Evolutionary conservation across 2,888 invertebrate genomes (phyloP), one percentile per base, ranked within the genome.

Genomic region (Tridacna gigas): DNA sequence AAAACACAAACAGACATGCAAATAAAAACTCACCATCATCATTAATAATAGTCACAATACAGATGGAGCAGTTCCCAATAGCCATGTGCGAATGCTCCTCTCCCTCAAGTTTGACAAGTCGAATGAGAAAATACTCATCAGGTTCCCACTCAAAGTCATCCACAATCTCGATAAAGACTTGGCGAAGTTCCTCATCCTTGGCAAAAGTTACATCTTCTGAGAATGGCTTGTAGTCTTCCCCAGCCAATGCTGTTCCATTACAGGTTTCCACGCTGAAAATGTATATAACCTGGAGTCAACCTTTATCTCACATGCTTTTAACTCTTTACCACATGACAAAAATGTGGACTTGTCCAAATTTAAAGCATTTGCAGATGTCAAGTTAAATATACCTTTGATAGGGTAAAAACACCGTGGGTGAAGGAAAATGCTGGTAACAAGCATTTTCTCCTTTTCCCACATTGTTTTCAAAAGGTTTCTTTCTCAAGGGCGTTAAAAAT

Each of bases 81-180:
- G 95, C 94, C 5, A 95, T 95, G 47, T 91, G 91, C 63, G 91
- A 91, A 45, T 83, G 80, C 67, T 90, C 86, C 3, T 88, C 89
- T 13, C 86, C 82, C 11, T 82, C 79, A 1, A 89, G 89, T 0
- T 83, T 12, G 18, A 87, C 81, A 65, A 96, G 88, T 88, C 96
- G 95, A 25, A 96, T 95, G 92, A 96, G 96, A 94, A 96, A 96
- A 82, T 96, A 96, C 93, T 96, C 96, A 91, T 96, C 96, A 0
- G 96, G 96, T 91, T 96, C 96, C 96, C 96, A 96, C 88, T 96
- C 96, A 80, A 95, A 95, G 89, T 96, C 96, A 83, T 96, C 95
- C 18, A 96, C 94, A 86, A 96, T 95, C 87, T 95, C 95, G 12
- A 96, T 94, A 61, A 92, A 94, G 22, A 96, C 87, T 89, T 94